phyloP scores from a whole-genome alignment of 64 coral and sea anemone species.

The Anthopleura sola region DNA sequence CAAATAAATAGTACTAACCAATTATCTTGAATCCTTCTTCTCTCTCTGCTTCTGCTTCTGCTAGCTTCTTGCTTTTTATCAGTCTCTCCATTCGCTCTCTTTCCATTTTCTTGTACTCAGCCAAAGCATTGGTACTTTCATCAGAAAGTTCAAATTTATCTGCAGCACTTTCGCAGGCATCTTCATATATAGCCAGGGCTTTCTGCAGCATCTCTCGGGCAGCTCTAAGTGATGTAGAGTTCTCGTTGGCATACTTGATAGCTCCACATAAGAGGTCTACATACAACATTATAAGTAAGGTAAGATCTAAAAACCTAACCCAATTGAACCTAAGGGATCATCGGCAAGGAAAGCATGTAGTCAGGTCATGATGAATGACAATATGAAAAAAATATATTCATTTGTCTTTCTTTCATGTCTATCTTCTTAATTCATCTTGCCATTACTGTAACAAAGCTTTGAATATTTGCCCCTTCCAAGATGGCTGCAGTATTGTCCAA shows the following conservation, averaged over 20 bases:
- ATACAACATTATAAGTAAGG: background rate
- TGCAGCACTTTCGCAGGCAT: constrained; percentile 66
- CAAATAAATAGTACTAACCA: constrained; percentile 23
- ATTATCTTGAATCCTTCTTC: constrained; percentile 50
- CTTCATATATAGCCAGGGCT: constrained; percentile 34
- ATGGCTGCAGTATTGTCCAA: too few relatives aligned
- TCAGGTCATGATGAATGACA: too few relatives aligned
- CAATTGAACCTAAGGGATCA: too few relatives aligned
- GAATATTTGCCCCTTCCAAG: too few relatives aligned
- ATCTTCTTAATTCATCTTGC: too few relatives aligned
- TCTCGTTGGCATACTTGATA: constrained; percentile 64
- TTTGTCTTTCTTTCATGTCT: too few relatives aligned
- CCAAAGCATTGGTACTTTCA: constrained; percentile 54
- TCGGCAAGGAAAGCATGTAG: too few relatives aligned
- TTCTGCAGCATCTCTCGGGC: constrained; percentile 62
- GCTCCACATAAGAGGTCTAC: constrained; percentile 33
- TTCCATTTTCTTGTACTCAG: constrained; percentile 72
- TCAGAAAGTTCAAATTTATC: constrained; percentile 82
- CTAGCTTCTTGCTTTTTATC: constrained; percentile 56
- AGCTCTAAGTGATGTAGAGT: constrained; percentile 68
- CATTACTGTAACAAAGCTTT: too few relatives aligned
- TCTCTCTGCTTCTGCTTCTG: constrained; percentile 67
- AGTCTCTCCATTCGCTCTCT: constrained; percentile 64
- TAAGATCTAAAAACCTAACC: too few relatives aligned
- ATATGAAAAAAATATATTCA: too few relatives aligned